These are phyloP conservation scores for Thamnophis elegans DNA, from an alignment of 2,797 vertebrate species.

Conservation along the genomic window DNA sequence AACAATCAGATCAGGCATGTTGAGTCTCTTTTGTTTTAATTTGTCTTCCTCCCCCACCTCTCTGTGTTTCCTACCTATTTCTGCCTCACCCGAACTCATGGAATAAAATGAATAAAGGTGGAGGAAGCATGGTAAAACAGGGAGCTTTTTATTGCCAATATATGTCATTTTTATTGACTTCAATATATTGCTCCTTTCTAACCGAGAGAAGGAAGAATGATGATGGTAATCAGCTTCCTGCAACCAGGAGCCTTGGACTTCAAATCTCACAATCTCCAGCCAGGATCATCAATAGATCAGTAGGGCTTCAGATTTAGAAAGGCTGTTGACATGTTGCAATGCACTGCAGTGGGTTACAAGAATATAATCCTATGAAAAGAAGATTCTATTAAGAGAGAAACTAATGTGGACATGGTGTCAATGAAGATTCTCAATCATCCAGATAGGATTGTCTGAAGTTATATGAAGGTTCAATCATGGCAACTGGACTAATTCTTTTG, in stretches of 20 bases:
- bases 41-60: constrained; percentile 43
- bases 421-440: not conserved
- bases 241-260: not conserved
- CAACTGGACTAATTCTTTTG: not conserved
- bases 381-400: not conserved
- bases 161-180: not conserved
- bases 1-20: constrained; percentile 58
- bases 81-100: not conserved
- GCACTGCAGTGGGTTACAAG: not conserved
- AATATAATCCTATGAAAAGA: not conserved
- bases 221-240: not conserved
- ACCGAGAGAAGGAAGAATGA: not conserved
- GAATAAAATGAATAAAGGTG: not conserved
- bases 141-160: not conserved
- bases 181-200: not conserved
- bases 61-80: constrained; percentile 2
- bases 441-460: not conserved
- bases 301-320: not conserved
- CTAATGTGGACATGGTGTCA: not conserved
- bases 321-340: not conserved
- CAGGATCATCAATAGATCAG: not conserved
- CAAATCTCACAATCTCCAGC: not conserved
- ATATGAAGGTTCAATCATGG: not conserved
- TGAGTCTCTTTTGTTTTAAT: constrained; percentile 52
- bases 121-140: not conserved